phyloP scores from a whole-genome alignment of 2,888 invertebrate genomes.

The Cordylochernes scorpioides region DNA sequence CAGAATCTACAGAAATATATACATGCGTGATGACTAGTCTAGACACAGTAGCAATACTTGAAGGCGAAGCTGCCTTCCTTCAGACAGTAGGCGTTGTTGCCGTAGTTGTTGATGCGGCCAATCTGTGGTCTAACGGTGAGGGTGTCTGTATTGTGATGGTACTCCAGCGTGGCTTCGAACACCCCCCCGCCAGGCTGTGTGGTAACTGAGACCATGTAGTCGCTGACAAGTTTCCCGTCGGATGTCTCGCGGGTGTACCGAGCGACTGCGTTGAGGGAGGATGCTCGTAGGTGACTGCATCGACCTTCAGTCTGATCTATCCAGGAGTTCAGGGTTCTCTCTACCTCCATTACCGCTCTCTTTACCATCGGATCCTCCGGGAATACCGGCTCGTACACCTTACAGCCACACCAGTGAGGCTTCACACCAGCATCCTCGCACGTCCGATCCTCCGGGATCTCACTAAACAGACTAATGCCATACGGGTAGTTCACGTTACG shows the following conservation, averaged over 20 bases:
- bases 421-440: constrained; percentile 20
- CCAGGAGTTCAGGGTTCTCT: constrained; percentile 2
- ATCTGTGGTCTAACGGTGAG: constrained; percentile 34
- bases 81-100: too few relatives aligned
- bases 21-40: too few relatives aligned
- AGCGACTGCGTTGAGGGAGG: constrained; percentile 9
- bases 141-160: constrained; percentile 16
- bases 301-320: not conserved
- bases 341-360: constrained; percentile 2
- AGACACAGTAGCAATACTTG: too few relatives aligned
- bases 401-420: constrained; percentile 21
- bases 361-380: constrained; percentile 1
- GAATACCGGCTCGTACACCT: constrained; percentile 1
- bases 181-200: constrained; percentile 39
- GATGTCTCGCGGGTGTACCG: constrained; percentile 7
- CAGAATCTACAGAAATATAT: too few relatives aligned
- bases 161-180: constrained; percentile 51
- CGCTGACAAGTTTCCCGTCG: constrained; percentile 10
- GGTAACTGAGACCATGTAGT: constrained; percentile 35
- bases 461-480: constrained; percentile 18
- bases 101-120: constrained; percentile 23
- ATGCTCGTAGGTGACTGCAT: constrained; percentile 1
- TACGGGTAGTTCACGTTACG: constrained; percentile 1
- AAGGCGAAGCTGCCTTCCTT: too few relatives aligned
- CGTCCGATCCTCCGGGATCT: constrained; percentile 19